phyloP scores from a whole-genome alignment of 2,888 invertebrate genomes.

The Chironomus tentans region DNA sequence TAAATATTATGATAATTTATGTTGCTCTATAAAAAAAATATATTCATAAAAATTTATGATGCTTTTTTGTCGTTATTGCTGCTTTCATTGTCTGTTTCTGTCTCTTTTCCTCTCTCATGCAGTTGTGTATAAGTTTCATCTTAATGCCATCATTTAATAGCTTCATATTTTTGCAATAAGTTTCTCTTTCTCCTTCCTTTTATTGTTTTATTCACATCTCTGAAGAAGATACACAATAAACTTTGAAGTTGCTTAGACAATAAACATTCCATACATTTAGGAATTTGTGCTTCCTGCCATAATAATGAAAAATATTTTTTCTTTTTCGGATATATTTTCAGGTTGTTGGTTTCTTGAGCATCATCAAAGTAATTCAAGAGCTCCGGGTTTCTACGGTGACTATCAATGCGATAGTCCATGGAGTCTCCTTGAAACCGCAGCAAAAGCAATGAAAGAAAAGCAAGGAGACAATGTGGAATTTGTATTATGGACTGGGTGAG shows the following conservation, averaged over 20 bases:
- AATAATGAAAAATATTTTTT: neutral
- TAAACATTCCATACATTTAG: neutral
- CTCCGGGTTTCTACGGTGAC: conserved; percentile 65
- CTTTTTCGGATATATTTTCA: conserved; percentile 30
- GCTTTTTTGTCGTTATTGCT: neutral
- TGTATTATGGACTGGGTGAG: conserved; percentile 90
- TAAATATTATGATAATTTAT: conserved; percentile 25
- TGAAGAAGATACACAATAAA: neutral
- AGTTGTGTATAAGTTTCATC: neutral
- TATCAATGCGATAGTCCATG: conserved; percentile 84
- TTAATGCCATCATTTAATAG: neutral
- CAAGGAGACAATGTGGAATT: conserved; percentile 85
- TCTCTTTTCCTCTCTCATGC: neutral
- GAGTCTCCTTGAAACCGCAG: conserved; percentile 79
- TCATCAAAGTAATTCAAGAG: conserved; percentile 48
- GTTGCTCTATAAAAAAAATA: neutral
- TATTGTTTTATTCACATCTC: too few relatives aligned
- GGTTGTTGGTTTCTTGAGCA: conserved; percentile 57
- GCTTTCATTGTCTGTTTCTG: neutral
- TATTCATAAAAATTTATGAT: neutral
- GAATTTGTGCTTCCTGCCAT: neutral
- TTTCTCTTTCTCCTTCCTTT: neutral
- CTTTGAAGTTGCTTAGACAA: neutral
- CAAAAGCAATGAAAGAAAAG: conserved; percentile 73
- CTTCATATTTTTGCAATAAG: neutral